Percentiles rank a stretch among this genome's conserved stretches.
Evolutionary conservation across 2,888 invertebrate species (phyloP).

Genomic region (Trimorus sp.): DNA sequence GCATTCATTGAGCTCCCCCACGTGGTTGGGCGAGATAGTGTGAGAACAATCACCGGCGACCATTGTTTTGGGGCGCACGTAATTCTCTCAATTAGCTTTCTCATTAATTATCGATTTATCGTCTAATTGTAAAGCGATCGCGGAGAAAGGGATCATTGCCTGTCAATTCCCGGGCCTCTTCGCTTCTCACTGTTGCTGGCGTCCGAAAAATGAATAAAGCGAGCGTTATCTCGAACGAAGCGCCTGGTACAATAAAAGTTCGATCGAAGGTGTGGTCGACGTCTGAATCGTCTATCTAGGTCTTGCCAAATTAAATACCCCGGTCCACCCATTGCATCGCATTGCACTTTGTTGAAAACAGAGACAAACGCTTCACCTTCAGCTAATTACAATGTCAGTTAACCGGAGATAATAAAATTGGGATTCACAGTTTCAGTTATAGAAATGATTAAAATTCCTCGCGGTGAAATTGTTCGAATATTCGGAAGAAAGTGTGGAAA

Average conservation of each 20-base stretch:
- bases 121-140: conserved; percentile 74
- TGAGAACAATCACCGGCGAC: conserved; percentile 73
- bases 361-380: not conserved
- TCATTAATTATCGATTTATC: conserved; percentile 80
- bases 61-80: conserved; percentile 75
- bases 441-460: not conserved
- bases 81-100: conserved; percentile 78
- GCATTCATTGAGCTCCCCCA: conserved; percentile 77
- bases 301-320: conserved; percentile 41
- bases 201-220: conserved; percentile 50
- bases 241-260: conserved; percentile 37
- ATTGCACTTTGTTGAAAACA: conserved; percentile 20
- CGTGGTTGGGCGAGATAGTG: conserved; percentile 67
- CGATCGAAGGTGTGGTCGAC: conserved; percentile 49
- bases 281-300: conserved; percentile 33
- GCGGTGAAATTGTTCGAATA: too few species aligned
- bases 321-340: conserved; percentile 14
- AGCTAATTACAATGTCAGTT: conserved; percentile 5
- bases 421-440: conserved; percentile 1
- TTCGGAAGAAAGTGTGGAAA: too few species aligned
- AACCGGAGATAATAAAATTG: conserved; percentile 2
- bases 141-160: conserved; percentile 60
- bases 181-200: conserved; percentile 26
- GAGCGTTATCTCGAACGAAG: conserved; percentile 38
- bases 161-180: conserved; percentile 44